Evolutionary conservation across 1,140 invertebrate genomes (phyloP), one percentile per base, ranked within the genome.

Genomic region (Aradophagus sp.): DNA sequence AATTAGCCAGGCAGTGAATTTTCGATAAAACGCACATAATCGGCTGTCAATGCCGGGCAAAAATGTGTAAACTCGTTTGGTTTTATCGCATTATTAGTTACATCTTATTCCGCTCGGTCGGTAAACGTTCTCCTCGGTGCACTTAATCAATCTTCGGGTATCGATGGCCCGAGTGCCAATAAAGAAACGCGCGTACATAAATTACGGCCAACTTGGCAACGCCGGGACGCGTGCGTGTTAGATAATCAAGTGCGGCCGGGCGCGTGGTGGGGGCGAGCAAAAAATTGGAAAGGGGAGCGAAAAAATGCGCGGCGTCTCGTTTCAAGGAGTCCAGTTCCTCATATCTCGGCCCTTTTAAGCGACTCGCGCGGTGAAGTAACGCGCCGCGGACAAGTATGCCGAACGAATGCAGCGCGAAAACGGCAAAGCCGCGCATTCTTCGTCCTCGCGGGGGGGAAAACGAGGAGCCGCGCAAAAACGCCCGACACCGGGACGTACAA

Each of bases 321-420:
- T 74, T 79, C 73, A 38, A 58, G 53, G 55, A 70, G 78, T 72
- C 76, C 39, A 81, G 80, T 81, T 81, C 81, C 81, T 82, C 80
- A 81, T 81, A 81, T 77, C 77, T 80, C 77, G 59, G 62, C 59
- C 79, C 81, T 80, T 82, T 82, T 81, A 76, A 77, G 77, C 38
- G 39, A 65, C 31, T 59, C 48, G 68, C 61, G 13, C 63, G 58
- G 69, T 80, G 78, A 80, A 79, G 78, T 73, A 78, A 78, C 73
- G 41, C 38, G 45, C 23, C 31, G 50, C 29, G 26, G 44, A 59
- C 63, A 68, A 63, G 50, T 62, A 70, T 53, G 36, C 6, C 10
- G 4, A 10, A 2, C 50, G 20, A 38, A 4, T 56, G 52, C 11
- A 53, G 20, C 48, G 58, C 75, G 59, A 75, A 81, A 80, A 78